Percentiles rank a stretch among this genome's conserved stretches.
These are phyloP conservation scores for Anguilla megastoma DNA, from an alignment of 2,797 vertebrate genomes.

Conservation along the genomic window DNA sequence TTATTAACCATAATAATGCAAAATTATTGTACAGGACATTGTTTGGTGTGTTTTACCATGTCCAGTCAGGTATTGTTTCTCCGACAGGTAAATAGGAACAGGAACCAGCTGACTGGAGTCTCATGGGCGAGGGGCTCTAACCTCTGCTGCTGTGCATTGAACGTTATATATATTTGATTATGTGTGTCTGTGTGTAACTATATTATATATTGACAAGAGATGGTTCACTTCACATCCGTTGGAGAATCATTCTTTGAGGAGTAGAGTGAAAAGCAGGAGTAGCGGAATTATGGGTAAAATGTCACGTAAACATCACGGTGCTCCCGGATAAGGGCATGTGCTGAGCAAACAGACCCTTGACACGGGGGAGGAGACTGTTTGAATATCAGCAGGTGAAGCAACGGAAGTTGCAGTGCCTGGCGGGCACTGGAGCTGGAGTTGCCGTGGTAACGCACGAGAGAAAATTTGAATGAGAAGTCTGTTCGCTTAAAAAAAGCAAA, in stretches of 20 bases:
- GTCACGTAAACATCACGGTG: background rate
- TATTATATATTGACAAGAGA: background rate
- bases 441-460: slow-evolving; percentile 30
- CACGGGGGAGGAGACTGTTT: background rate
- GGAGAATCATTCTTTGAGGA: background rate
- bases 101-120: background rate
- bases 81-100: background rate
- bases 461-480: slow-evolving; percentile 20
- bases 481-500: background rate
- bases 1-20: background rate
- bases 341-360: background rate
- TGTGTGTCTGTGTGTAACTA: background rate
- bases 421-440: slow-evolving; percentile 9
- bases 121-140: background rate
- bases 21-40: background rate
- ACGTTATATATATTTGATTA: background rate
- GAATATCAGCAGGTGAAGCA: slow-evolving; percentile 15
- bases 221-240: background rate
- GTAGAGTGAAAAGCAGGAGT: too few relatives aligned
- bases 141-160: background rate
- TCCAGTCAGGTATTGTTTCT: background rate
- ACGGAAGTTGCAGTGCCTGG: slow-evolving; percentile 13
- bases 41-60: background rate
- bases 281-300: background rate
- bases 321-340: background rate